Percentiles rank a stretch among this genome's conserved stretches.
Conservation (phyloP, 2,888 invertebrate genomes). For the Pegoplata infirma region DNA sequence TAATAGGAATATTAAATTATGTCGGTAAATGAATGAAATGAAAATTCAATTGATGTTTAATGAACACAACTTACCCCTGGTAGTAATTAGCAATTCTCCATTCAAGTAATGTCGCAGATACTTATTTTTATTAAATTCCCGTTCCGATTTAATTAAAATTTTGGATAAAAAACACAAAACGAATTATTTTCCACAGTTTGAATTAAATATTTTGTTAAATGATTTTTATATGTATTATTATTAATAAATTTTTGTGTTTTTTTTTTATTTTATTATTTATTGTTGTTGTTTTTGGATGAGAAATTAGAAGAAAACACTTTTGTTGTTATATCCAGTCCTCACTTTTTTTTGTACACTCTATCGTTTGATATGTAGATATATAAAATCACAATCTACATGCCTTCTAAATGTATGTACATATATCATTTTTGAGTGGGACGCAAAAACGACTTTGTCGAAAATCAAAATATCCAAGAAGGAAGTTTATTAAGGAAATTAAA, state of each 20-base stretch:
- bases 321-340: not conserved
- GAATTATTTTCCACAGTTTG: not conserved
- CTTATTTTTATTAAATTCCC: conserved; percentile 20
- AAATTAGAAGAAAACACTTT: conserved; percentile 5
- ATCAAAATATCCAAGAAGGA: too few relatives aligned
- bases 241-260: not conserved
- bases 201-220: not conserved
- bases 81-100: not conserved
- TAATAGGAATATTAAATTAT: too few relatives aligned
- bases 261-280: not conserved
- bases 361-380: not conserved
- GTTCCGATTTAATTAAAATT: not conserved
- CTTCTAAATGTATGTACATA: too few relatives aligned
- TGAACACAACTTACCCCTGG: conserved; percentile 28
- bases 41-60: not conserved
- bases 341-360: not conserved
- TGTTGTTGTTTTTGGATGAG: not conserved
- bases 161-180: not conserved
- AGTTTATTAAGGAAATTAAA: too few relatives aligned
- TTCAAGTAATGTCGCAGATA: not conserved
- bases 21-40: too few relatives aligned
- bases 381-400: not conserved
- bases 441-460: too few relatives aligned
- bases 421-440: too few relatives aligned
- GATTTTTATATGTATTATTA: not conserved